Evolutionary conservation across 2,113 vertebrate species (phyloP), one percentile per base, ranked within the genome.

Genomic region (sheep (Ovis aries)): DNA sequence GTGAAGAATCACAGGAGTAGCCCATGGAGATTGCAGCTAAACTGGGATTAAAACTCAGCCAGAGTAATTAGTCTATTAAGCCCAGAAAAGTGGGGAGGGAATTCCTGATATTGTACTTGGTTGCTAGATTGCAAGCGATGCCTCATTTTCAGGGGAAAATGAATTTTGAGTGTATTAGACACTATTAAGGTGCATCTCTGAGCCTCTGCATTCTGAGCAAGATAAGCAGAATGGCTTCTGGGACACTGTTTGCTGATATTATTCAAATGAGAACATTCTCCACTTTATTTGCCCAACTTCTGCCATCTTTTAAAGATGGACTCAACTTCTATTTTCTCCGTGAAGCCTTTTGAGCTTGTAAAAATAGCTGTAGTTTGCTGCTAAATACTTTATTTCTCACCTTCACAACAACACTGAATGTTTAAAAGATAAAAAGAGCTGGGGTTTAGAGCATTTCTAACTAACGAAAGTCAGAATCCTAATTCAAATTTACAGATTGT

Each of bases 41-140:
- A 9, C 45, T 43, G 60, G 86, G 78, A 91, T 94, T 94, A 92
- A 92, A 90, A 86, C 48, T 88, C 15, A 50, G 82, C 82, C 89
- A 11, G 53, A 91, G 64, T 29, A 64, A 94, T 96, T 82, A 96
- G 91, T 91, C 80, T 71, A 33, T 86, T 48, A 90, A 94, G 77
- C 48, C 74, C 16, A 12, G 81, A 91, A 71, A 53, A 71, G 43
- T 0, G 2, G 13, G 21, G 19, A 53, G 67, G 88, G 82, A 91
- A 91, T 96, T 96, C 95, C 96, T 98, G 50, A 48, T 53, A 83
- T 77, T 95, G 90, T 52, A 31, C 45, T 64, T 90, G 50, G 91
- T 27, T 80, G 77, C 52, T 33, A 33, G 62, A 50, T 36, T 23
- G 40, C 59, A 62, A 78, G 40, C 1, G n/a, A 80, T 88, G 64